A percentile compares a stretch with the other conserved stretches of the same genome.
Evolutionary conservation across 2,113 vertebrate genomes (phyloP).

Genomic region (Elaphurus davidianus): DNA sequence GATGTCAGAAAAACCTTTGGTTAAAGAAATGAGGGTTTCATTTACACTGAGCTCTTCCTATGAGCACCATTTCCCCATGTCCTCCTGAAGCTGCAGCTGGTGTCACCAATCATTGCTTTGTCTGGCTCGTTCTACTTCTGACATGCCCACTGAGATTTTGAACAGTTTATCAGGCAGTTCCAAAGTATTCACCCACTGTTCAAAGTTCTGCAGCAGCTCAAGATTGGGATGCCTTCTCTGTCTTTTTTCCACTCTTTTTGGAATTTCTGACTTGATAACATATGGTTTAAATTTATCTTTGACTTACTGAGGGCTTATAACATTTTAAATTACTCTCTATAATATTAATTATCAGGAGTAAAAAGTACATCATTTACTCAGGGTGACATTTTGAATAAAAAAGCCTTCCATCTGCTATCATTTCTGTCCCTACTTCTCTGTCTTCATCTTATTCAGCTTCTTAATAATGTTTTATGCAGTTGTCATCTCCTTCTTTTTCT

Average conservation of each 20-base stretch:
- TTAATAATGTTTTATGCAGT: background rate
- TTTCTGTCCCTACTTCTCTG: background rate
- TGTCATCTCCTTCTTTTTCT: background rate
- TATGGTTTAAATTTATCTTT: background rate
- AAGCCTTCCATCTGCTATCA: background rate
- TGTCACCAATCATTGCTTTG: background rate
- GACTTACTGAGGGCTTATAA: background rate
- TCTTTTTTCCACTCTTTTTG: background rate
- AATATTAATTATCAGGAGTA: background rate
- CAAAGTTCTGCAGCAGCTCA: background rate
- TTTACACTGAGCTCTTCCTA: background rate
- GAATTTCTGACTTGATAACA: background rate
- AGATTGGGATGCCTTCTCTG: background rate
- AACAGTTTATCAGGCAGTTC: background rate
- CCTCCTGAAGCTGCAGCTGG: background rate
- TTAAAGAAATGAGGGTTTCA: background rate
- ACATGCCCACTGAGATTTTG: background rate
- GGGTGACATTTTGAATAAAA: background rate
- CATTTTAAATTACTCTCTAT: background rate
- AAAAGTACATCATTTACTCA: background rate
- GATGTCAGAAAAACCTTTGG: background rate
- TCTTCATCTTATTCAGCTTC: background rate
- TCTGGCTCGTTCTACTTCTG: background rate
- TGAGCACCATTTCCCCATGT: background rate
- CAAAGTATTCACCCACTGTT: background rate